Conservation (phyloP, 2,888 invertebrate species). For the Patella depressa region DNA sequence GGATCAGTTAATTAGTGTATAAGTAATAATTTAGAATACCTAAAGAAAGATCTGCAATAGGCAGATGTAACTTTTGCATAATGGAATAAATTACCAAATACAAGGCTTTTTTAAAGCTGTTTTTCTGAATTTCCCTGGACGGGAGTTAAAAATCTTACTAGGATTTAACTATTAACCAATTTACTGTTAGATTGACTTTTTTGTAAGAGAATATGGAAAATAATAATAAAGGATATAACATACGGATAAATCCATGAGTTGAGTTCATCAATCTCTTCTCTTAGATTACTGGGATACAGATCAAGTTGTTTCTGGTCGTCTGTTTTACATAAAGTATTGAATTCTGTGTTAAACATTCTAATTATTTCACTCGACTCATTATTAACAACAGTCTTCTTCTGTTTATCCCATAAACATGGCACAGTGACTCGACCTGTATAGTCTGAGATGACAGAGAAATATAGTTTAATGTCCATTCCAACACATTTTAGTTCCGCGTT, state of each 20-base stretch:
- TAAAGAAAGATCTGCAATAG: no score
- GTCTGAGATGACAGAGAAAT: constrained; percentile 37
- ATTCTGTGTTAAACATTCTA: constrained; percentile 65
- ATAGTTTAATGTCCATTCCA: no score
- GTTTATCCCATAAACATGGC: constrained; percentile 66
- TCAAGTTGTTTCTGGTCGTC: constrained; percentile 56
- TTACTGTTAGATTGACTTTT: neutral
- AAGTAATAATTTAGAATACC: no score
- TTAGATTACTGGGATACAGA: constrained; percentile 59
- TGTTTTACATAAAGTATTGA: constrained; percentile 64
- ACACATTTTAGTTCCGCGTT: no score
- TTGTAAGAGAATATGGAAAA: neutral
- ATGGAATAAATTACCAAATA: no score
- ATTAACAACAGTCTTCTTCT: constrained; percentile 60
- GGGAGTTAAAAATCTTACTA: no score
- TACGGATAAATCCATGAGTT: constrained; percentile 66
- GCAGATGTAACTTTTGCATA: no score
- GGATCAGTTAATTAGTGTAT: no score
- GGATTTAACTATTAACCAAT: no score
- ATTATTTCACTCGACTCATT: constrained; percentile 70
- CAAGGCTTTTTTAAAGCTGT: no score
- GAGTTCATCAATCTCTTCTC: constrained; percentile 56
- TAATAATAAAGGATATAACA: constrained; percentile 31
- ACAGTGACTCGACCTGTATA: constrained; percentile 61
- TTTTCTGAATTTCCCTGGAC: no score